phyloP scores from a whole-genome alignment of 2,113 vertebrate genomes.

The Chionis minor region DNA sequence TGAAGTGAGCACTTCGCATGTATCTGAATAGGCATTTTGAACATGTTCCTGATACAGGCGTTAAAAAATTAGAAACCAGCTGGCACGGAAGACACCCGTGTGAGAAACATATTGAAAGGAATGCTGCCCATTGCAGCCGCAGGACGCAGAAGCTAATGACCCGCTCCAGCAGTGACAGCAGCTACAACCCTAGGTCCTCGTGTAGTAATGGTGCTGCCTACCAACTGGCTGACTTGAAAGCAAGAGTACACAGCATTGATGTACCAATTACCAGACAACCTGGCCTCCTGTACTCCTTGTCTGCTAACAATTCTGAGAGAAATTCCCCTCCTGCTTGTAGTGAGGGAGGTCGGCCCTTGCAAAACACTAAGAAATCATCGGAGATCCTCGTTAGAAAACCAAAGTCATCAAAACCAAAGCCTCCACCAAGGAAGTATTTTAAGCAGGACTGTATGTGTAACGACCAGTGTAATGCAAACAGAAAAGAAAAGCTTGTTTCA shows the following conservation, averaged over 20 bases:
- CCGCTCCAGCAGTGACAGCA: slow-evolving; percentile 89
- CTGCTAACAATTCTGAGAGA: slow-evolving; percentile 46
- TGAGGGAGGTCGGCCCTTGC: slow-evolving; percentile 61
- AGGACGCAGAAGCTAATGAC: slow-evolving; percentile 83
- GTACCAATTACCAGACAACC: slow-evolving; percentile 61
- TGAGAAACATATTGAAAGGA: slow-evolving; percentile 77
- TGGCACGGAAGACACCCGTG: slow-evolving; percentile 79
- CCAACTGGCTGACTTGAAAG: slow-evolving; percentile 52
- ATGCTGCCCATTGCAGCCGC: slow-evolving; percentile 17
- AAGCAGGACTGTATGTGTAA: slow-evolving; percentile 76
- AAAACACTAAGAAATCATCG: slow-evolving; percentile 68
- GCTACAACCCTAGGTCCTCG: slow-evolving; percentile 68
- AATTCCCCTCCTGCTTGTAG: slow-evolving; percentile 47
- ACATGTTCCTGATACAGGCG: slow-evolving; percentile 59
- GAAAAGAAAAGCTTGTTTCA: slow-evolving; percentile 39
- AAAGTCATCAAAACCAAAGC: slow-evolving; percentile 78
- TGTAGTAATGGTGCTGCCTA: neutral
- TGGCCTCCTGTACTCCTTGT: neutral
- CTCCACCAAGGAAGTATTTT: slow-evolving; percentile 79
- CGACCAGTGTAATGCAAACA: slow-evolving; percentile 54
- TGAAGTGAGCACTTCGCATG: rapidly evolving
- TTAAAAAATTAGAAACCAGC: slow-evolving; percentile 72
- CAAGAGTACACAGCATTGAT: slow-evolving; percentile 73
- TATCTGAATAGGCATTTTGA: neutral
- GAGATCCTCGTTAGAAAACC: slow-evolving; percentile 75